Percentiles rank a stretch among this genome's conserved stretches.
Evolutionary conservation across 2,888 invertebrate genomes (phyloP).

Genomic region (Troglohyphantes excavatus): DNA sequence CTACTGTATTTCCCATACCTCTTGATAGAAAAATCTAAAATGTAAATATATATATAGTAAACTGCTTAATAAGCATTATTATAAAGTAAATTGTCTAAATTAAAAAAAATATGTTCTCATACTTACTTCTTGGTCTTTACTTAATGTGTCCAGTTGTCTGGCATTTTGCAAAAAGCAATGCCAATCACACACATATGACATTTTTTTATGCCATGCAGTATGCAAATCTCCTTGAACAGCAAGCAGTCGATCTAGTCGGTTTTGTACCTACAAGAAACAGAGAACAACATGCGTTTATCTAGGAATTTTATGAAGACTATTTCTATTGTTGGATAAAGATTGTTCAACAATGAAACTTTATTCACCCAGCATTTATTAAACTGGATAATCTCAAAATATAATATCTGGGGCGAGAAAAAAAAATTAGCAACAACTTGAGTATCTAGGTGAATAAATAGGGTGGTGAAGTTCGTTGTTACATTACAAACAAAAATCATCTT

Average conservation of each 20-base stretch:
- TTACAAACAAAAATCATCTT: no score
- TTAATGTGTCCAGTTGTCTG: conserved; percentile 93
- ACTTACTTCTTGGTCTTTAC: conserved; percentile 90
- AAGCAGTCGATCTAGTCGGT: conserved; percentile 85
- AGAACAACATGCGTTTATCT: no score
- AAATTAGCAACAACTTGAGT: no score
- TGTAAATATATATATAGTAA: neutral
- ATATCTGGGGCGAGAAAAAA: no score
- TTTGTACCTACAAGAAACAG: conserved; percentile 81
- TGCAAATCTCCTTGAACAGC: conserved; percentile 91
- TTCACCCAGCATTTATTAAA: no score
- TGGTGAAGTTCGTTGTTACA: no score
- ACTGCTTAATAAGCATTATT: neutral
- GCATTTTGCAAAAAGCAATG: conserved; percentile 97
- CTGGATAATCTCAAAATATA: no score
- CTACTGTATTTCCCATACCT: conserved; percentile 84
- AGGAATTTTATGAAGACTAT: no score
- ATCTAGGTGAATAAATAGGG: no score
- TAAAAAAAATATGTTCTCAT: conserved; percentile 81
- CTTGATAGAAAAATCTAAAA: conserved; percentile 81
- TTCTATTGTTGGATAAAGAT: neutral
- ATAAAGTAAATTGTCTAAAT: neutral
- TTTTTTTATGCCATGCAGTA: conserved; percentile 93
- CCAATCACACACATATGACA: conserved; percentile 93
- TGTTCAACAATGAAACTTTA: no score